Conservation (phyloP, 2,888 invertebrate genomes). For the Lydus trimaculatus region DNA sequence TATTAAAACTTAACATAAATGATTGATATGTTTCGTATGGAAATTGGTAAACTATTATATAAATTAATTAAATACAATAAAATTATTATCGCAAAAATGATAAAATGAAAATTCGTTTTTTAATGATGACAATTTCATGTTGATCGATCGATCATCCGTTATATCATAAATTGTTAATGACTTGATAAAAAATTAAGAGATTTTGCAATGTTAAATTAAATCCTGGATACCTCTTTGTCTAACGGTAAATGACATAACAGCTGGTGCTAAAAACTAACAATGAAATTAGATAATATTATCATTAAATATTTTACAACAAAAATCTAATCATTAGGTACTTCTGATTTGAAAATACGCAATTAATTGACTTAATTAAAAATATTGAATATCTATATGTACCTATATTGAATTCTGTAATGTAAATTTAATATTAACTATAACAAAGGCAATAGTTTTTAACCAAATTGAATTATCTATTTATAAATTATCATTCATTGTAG, state of each 20-base stretch:
- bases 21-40: neutral
- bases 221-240: constrained; percentile 4
- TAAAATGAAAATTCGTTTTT: neutral
- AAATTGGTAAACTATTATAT: constrained; percentile 5
- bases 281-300: constrained; percentile 1
- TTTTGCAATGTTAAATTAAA: constrained; percentile 9
- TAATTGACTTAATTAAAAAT: neutral
- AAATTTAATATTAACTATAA: neutral
- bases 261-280: constrained; percentile 8
- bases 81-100: neutral
- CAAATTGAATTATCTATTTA: neutral
- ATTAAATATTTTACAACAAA: constrained; percentile 2
- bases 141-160: constrained; percentile 1
- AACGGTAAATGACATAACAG: constrained; percentile 8
- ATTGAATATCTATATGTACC: too few relatives aligned
- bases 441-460: neutral
- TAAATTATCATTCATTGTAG: neutral
- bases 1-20: too few relatives aligned
- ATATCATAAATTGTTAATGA: neutral
- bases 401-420: too few relatives aligned
- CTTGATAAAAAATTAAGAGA: neutral
- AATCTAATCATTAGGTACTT: neutral
- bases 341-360: neutral
- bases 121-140: neutral
- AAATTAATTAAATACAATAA: neutral